Base-by-base conservation (phyloP, 2,113 vertebrate species). In the Prinia subflava region DNA sequence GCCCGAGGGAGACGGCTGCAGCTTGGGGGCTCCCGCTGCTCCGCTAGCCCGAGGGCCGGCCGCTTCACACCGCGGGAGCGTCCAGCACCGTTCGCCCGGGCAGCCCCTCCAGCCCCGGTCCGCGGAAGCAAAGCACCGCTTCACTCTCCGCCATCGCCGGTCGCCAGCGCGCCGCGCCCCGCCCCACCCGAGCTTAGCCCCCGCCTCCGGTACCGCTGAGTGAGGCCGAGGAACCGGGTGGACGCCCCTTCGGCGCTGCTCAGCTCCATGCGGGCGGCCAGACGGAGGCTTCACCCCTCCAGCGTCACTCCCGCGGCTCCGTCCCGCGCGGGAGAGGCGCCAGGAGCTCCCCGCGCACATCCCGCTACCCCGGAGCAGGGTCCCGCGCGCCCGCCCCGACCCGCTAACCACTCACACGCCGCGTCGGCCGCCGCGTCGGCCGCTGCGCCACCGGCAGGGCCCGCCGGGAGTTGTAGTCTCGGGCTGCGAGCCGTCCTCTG, bases 391-490 rank as follows among this genome's bases (percentile, higher is more conserved):
- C 52, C 60, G 30, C 62, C 52, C 56, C 44, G 21, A 22, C 69
- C n/a, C 62, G 17, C 37, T 35, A 49, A 22, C 83, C 87, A 60
- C 64, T 77, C 49, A 33, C 25, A 4, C 18, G 47, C n/a, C 46
- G 60, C 81, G 53, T 8, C 47, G 3, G 30, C 25, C 14, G 13
- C 10, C 3, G 68, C 78, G 78, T 12, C 47, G 1, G 20, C 24
- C 24, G 41, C 68, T 13, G 62, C 76, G 63, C n/a, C 41, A 25
- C 22, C 27, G 3, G 47, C 67, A 23, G 1, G 6, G 89, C 74
- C 64, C 62, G 89, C 82, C 74, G 95, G 95, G 86, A 92, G 60
- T 69, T 82, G 95, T 92, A 96, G 94, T 92, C 65, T 31, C 35
- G 20, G 9, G 14, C 63, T 22, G 62, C 5, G 2, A 55, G 39